These are phyloP conservation scores for Ephydatia muelleri DNA, from an alignment of 37 sponge, comb jelly and placozoan species.

Conservation along the genomic window DNA sequence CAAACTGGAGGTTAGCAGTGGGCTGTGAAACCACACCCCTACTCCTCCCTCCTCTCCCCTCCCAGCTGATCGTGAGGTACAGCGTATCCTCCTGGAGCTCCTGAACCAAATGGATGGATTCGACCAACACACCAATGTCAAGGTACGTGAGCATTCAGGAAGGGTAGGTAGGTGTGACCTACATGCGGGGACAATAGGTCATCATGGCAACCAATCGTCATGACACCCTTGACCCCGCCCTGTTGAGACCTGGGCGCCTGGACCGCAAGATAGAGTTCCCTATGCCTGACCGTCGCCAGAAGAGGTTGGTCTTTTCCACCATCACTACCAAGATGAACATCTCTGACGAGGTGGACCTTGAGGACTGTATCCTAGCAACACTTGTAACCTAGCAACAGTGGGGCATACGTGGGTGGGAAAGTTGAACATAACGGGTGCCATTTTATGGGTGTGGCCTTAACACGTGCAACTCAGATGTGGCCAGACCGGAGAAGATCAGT, in stretches of 20 bases:
- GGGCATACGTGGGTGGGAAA: neutral
- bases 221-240: conserved; percentile 98
- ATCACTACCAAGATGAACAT: conserved; percentile 96
- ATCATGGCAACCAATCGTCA: conserved; percentile 99
- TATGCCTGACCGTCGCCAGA: conserved; percentile 95
- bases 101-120: conserved; percentile 99
- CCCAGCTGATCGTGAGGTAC: conserved; percentile 96
- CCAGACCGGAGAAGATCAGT: conserved; percentile 95
- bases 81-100: conserved; percentile 94
- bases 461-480: conserved; percentile 76
- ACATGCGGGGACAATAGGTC: conserved; percentile 50
- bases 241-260: conserved; percentile 92
- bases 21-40: neutral
- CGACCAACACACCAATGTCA: conserved; percentile 94
- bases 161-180: neutral
- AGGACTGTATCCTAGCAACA: conserved; percentile 82
- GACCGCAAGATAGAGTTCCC: conserved; percentile 99
- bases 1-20: conserved; percentile 85
- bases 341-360: conserved; percentile 98
- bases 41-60: neutral
- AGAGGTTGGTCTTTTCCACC: conserved; percentile 92
- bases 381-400: neutral
- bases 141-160: conserved; percentile 44
- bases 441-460: conserved; percentile 25
- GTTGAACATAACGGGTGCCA: neutral